Evolutionary conservation across 2,113 vertebrate species (phyloP).

Genomic region (Cnemophilus loriae): DNA sequence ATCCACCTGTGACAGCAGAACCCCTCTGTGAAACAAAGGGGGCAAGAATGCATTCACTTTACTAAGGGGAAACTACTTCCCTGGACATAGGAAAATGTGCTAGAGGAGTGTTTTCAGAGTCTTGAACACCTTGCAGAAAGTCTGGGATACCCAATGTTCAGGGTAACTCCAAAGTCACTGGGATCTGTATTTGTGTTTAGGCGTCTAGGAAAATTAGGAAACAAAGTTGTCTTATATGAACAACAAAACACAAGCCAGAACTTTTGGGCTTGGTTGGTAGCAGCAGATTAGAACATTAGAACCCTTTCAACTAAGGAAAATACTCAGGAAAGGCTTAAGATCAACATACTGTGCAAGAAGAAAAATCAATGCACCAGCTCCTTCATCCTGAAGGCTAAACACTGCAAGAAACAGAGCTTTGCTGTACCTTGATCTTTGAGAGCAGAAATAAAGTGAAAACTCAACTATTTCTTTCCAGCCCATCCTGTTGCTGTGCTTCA

Average conservation of each 20-base stretch:
- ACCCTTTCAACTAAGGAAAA: neutral
- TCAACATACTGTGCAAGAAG: neutral
- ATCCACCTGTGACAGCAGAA: neutral
- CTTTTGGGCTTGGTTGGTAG: neutral
- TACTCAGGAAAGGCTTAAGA: neutral
- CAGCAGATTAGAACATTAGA: neutral
- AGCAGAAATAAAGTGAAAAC: neutral
- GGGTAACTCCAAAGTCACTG: neutral
- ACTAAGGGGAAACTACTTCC: neutral
- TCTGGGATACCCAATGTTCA: neutral
- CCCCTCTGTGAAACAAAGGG: neutral
- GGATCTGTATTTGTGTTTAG: neutral
- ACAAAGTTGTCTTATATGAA: neutral
- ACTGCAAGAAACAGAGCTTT: neutral
- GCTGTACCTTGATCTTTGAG: neutral
- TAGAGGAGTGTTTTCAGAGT: neutral
- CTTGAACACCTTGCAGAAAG: neutral
- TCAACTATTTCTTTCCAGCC: neutral
- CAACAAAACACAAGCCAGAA: neutral
- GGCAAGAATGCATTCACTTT: rapidly evolving
- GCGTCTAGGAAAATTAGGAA: neutral
- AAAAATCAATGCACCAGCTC: neutral
- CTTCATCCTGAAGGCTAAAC: neutral
- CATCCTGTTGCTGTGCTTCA: rapidly evolving
- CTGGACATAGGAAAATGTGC: rapidly evolving